Conservation (phyloP, 2,797 vertebrate genomes). For the Cetoscarus ocellatus region DNA sequence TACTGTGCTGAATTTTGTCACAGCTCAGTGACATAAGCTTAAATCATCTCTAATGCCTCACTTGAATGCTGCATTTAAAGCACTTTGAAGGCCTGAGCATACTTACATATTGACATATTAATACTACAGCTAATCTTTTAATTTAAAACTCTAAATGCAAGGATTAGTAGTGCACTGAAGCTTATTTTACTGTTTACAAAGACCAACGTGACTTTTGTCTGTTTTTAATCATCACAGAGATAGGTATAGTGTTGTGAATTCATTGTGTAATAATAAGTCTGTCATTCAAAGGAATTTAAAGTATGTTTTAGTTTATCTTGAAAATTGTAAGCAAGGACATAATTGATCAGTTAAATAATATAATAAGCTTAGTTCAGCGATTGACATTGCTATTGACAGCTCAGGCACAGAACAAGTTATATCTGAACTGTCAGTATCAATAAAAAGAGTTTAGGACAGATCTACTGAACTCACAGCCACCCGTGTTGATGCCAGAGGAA, state of each 20-base stretch:
- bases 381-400: too few species aligned
- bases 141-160: slow-evolving; percentile 2
- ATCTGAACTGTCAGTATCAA: too few species aligned
- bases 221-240: neutral
- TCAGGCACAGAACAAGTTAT: too few species aligned
- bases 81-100: slow-evolving; percentile 8
- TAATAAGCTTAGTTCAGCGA: too few species aligned
- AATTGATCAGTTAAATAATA: too few species aligned
- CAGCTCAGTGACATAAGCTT: neutral
- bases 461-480: too few species aligned
- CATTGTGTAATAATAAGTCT: neutral
- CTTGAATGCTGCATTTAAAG: slow-evolving; percentile 12
- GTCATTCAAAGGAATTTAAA: too few species aligned
- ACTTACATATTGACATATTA: neutral
- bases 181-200: neutral
- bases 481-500: too few species aligned
- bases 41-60: slow-evolving; percentile 21
- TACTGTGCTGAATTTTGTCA: neutral
- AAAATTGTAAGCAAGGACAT: too few species aligned
- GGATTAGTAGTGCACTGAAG: neutral
- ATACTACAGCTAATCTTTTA: neutral
- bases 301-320: too few species aligned
- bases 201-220: too few species aligned
- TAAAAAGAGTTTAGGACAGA: too few species aligned
- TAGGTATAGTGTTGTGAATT: neutral